Base-by-base conservation (phyloP, 2,888 invertebrate genomes). In the Oligia latruncula region DNA sequence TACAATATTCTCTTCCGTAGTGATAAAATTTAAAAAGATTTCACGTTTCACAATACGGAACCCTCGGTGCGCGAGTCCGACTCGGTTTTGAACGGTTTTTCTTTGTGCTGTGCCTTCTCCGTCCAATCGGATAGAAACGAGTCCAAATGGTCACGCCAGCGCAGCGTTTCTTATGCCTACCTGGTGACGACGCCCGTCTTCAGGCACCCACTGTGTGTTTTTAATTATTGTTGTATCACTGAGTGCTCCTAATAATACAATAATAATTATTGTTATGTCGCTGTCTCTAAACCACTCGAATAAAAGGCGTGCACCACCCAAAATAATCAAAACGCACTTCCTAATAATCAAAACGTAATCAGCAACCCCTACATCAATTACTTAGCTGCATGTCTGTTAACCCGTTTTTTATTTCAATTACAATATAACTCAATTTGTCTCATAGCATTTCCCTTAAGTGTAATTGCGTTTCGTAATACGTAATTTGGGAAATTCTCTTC, bases 401-500 rank as follows among this genome's bases (percentile, higher is more conserved):
- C 86, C 77, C 84, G 67, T 86, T 90, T 92, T 92, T 91, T 89
- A 88, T 88, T 90, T 90, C 90, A 89, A 91, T 90, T 90, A 91
- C 89, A 83, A 84, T 89, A 92, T 92, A 93, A 93, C 91, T 92
- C 91, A 92, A 93, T 93, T 92, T 93, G 91, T 92, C 93, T 93
- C 92, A 91, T 91, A 93, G 93, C 93, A 92, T 94, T 93, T 92
- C 91, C 91, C 92, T 87, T 93, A 93, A 94, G 93, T 94, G 93
- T 95, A 95, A 95, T 95, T 94, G 93, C 94, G 92, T 94, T 94
- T 92, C 93, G 93, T 95, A 94, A 95, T 95, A 95, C 94, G 94
- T 95, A 95, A 95, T 95, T 95, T 94, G 91, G 95, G 93, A 95
- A 95, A 94, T 94, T 95, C 94, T 93, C 94, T 92, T 93, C 93